phyloP scores from a whole-genome alignment of 2,888 invertebrate species.

The Diabrotica balteata region DNA sequence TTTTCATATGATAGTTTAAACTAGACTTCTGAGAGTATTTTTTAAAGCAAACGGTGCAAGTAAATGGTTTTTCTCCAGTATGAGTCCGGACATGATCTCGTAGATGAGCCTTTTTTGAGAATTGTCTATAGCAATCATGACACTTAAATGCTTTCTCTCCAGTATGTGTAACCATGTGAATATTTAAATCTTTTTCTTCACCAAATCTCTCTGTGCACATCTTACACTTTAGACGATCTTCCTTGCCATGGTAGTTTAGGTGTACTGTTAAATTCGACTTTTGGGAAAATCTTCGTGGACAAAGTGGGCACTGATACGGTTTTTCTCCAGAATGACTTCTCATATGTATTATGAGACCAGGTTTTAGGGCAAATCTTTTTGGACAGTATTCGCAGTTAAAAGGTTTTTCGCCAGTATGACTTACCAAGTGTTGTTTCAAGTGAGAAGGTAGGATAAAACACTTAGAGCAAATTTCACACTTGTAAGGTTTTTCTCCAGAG shows the following conservation, averaged over 20 bases:
- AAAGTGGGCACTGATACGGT: slow-evolving; percentile 10
- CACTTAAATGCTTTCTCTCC: slow-evolving; percentile 8
- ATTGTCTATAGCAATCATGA: slow-evolving; percentile 6
- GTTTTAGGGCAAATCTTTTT: slow-evolving; percentile 8
- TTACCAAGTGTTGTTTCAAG: slow-evolving; percentile 10
- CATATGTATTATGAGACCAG: slow-evolving; percentile 3
- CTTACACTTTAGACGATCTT: slow-evolving; percentile 9
- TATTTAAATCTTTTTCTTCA: not conserved
- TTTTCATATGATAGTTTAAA: slow-evolving; percentile 10
- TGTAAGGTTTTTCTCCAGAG: slow-evolving; percentile 10
- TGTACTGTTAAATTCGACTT: slow-evolving; percentile 6
- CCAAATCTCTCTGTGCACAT: slow-evolving; percentile 2
- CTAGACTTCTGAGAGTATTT: slow-evolving; percentile 2
- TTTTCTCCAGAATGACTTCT: slow-evolving; percentile 14
- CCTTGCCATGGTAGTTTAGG: slow-evolving; percentile 2
- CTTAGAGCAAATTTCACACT: slow-evolving; percentile 15
- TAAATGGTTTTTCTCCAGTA: not conserved
- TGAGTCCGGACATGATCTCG: not conserved
- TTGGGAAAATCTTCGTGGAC: slow-evolving; percentile 4
- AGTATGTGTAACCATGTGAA: slow-evolving; percentile 11
- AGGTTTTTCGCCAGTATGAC: not conserved
- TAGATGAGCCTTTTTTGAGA: slow-evolving; percentile 3
- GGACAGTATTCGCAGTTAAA: slow-evolving; percentile 14
- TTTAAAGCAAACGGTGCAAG: slow-evolving; percentile 8
- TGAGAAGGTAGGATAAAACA: not conserved